Conservation (phyloP, 2,888 invertebrate genomes). For the Himalopsyche tibetana region DNA sequence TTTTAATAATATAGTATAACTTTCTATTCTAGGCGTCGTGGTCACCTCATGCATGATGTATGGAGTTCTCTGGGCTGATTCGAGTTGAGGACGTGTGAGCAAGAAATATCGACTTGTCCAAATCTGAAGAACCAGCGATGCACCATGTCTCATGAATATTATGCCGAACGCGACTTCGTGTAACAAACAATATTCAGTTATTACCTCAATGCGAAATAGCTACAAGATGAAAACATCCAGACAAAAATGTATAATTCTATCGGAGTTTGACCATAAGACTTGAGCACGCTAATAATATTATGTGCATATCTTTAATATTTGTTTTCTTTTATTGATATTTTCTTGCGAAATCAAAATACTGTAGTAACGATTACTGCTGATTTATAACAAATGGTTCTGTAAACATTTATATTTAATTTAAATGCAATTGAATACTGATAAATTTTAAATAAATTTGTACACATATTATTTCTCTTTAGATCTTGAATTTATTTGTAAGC, state of each 20-base stretch:
- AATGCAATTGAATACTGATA: background rate
- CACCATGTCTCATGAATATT: constrained; percentile 45
- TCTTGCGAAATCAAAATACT: background rate
- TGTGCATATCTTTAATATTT: constrained; percentile 3
- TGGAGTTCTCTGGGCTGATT: constrained; percentile 57
- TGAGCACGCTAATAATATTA: constrained; percentile 6
- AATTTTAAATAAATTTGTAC: too few relatives aligned
- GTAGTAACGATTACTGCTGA: constrained; percentile 6
- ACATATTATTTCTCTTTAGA: too few relatives aligned
- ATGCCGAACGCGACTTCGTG: constrained; percentile 16
- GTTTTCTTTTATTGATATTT: constrained; percentile 15
- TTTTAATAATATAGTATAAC: background rate
- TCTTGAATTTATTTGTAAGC: too few relatives aligned
- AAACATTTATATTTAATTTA: background rate
- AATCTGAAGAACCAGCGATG: constrained; percentile 49
- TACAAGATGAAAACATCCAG: constrained; percentile 41
- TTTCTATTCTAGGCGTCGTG: background rate
- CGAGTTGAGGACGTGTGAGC: constrained; percentile 63
- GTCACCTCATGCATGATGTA: constrained; percentile 56
- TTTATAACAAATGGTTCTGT: background rate
- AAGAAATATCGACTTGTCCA: constrained; percentile 62
- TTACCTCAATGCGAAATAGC: constrained; percentile 40
- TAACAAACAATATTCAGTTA: constrained; percentile 35
- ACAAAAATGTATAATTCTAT: constrained; percentile 34
- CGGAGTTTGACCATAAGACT: background rate